Evolutionary conservation across 2,113 vertebrate genomes (phyloP), one percentile per base, ranked within the genome.

Genomic region (Mola mola): DNA sequence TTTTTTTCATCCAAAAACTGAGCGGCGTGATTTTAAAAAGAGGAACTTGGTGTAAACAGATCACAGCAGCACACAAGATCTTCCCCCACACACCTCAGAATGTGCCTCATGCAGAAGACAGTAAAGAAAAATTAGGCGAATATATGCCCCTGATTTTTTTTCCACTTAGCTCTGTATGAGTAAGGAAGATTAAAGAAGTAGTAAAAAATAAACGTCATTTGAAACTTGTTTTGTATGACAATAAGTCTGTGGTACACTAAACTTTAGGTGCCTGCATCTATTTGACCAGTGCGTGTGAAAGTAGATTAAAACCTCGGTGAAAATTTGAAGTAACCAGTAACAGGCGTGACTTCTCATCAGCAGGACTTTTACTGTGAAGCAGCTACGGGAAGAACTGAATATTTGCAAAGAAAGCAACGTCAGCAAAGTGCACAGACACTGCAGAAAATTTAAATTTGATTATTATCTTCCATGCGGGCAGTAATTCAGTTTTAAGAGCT

Each of bases 11-110:
- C 22, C 3, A n/a, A 11, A 58, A 38, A 34, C 33, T 20, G 1
- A 44, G 8, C 26, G n/a, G n/a, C n/a, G n/a, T n/a, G n/a, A n/a
- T n/a, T n/a, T n/a, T n/a, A n/a, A n/a, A n/a, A n/a, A n/a, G n/a
- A n/a, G n/a, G n/a, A n/a, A 36, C 37, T 25, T 7, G n/a, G 17
- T 37, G 31, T 51, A 19, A 40, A 53, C 8, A 42, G 33, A 53
- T 47, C 29, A 41, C 3, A 42, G 34, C 41, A 3, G 34, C 48
- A 55, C 47, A 66, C 33, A 66, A 25, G 22, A 9, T 34, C 21
- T 9, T 28, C 16, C 1, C 4, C 10, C 24, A 4, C 51, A 12
- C 10, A 5, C 26, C 53, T 50, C 31, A 17, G 26, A 29, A 24
- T 12, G 0, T n/a, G 25, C 41, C 41, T 55, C 33, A 20, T 12